Conservation (phyloP, 2,797 vertebrate genomes). For the Urosaurus nigricauda region DNA sequence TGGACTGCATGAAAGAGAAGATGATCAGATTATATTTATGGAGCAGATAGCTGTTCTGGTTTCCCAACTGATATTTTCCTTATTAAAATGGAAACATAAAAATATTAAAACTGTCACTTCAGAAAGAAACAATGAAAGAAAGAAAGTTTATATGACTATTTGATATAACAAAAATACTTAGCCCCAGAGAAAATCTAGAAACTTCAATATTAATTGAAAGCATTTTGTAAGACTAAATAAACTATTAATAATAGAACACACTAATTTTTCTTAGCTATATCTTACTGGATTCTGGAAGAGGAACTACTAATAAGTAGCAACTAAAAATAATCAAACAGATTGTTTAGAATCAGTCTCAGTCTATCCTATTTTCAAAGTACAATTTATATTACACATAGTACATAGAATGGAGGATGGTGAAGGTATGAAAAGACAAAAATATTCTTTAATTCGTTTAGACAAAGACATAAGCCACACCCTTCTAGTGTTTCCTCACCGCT, state of each 20-base stretch:
- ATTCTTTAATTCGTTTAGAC: not conserved
- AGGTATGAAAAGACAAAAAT: not conserved
- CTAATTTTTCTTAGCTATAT: not conserved
- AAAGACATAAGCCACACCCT: not conserved
- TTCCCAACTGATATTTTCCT: not conserved
- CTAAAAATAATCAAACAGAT: not conserved
- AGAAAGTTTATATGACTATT: not conserved
- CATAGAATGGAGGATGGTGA: too few relatives aligned
- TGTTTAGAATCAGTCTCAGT: not conserved
- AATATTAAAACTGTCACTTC: not conserved
- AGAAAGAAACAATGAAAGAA: not conserved
- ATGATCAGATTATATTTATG: not conserved
- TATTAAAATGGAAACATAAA: conserved; percentile 13
- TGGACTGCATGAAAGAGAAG: not conserved
- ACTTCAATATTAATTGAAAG: not conserved
- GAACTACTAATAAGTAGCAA: not conserved
- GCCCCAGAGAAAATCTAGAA: not conserved
- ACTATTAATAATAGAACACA: conserved; percentile 5
- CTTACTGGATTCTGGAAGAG: not conserved
- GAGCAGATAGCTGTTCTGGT: not conserved
- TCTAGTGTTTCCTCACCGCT: not conserved
- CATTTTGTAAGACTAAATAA: not conserved
- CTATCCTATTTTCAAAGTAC: not conserved
- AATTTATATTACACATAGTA: not conserved
- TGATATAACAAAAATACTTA: not conserved